phyloP scores from a whole-genome alignment of 2,797 vertebrate species.

The Nasua narica region DNA sequence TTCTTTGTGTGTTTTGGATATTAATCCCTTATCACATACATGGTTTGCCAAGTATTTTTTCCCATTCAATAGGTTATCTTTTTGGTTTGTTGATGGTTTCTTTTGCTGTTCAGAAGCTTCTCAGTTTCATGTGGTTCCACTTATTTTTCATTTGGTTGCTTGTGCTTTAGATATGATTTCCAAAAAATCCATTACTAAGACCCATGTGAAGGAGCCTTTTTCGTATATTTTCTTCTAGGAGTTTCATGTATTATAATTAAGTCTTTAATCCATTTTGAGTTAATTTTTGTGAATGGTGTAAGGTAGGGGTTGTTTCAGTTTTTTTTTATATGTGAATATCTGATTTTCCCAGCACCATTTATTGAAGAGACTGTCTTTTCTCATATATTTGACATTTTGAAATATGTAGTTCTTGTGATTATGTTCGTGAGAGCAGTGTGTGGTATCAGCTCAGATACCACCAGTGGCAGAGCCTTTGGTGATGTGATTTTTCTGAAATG shows the following conservation, averaged over 20 bases:
- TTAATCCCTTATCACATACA: neutral
- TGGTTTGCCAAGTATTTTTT: neutral
- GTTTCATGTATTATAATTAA: neutral
- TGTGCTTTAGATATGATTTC: neutral
- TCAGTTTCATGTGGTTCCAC: neutral
- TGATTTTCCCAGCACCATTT: neutral
- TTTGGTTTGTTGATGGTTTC: neutral
- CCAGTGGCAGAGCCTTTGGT: neutral
- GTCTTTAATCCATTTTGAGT: neutral
- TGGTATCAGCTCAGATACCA: neutral
- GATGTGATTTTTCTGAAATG: neutral
- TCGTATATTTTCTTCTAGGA: neutral
- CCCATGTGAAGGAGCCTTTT: neutral
- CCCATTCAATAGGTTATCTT: neutral
- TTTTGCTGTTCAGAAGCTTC: neutral
- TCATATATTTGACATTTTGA: neutral
- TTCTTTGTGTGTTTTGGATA: neutral
- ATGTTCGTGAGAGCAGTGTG: neutral
- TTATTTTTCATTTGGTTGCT: neutral
- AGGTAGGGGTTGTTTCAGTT: neutral
- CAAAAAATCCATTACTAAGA: neutral
- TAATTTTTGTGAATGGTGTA: neutral
- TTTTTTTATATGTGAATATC: neutral
- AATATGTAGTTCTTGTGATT: neutral
- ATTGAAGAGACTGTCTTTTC: neutral